Percentiles rank a stretch among this genome's conserved stretches.
Evolutionary conservation across 2,797 vertebrate species (phyloP).

Genomic region (Aphelocoma californica): DNA sequence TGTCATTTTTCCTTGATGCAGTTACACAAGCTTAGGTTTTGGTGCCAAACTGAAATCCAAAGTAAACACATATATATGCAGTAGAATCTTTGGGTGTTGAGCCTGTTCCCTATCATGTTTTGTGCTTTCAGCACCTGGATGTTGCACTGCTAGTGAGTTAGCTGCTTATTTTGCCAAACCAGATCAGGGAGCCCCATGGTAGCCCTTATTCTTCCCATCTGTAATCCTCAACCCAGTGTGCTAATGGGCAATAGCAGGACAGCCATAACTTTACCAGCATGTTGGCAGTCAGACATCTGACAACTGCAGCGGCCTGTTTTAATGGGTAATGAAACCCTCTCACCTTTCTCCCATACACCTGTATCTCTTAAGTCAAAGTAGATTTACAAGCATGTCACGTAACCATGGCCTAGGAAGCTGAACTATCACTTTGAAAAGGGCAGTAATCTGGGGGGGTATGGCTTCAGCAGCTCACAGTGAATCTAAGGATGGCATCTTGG

Average conservation of each 20-base stretch:
- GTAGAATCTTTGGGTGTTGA: background rate
- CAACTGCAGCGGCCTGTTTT: background rate
- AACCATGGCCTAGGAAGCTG: background rate
- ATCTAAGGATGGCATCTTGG: background rate
- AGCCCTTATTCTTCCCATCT: background rate
- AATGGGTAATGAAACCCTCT: background rate
- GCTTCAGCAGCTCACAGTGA: background rate
- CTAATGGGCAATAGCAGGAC: background rate
- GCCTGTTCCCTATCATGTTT: background rate
- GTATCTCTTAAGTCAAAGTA: background rate
- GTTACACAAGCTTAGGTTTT: background rate
- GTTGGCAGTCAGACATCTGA: background rate
- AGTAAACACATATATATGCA: background rate
- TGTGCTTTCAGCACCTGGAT: background rate
- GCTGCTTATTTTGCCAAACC: background rate
- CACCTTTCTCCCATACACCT: background rate
- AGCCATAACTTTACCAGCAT: background rate
- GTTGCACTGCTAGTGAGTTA: background rate
- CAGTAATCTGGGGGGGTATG: background rate
- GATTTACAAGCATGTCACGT: background rate
- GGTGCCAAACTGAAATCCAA: background rate
- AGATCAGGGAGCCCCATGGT: background rate
- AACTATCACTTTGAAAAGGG: background rate
- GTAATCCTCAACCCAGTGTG: background rate
- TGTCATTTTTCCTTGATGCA: background rate